phyloP scores from a whole-genome alignment of 2,797 vertebrate species.

The Coregonus sp. region DNA sequence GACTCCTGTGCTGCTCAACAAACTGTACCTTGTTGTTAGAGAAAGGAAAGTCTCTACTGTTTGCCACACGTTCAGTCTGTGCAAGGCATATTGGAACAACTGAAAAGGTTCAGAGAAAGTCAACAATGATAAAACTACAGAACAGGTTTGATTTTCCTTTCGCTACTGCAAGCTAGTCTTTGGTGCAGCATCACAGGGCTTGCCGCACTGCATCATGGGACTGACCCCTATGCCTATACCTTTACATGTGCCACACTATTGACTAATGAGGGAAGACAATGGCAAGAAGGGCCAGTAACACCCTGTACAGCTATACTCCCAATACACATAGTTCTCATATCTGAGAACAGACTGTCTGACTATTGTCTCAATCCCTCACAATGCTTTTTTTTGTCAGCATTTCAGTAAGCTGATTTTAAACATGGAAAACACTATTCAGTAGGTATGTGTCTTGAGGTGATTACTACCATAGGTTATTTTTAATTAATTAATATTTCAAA shows the following conservation, averaged over 20 bases:
- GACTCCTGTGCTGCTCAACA: constrained; percentile 10
- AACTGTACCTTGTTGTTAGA: constrained; percentile 8
- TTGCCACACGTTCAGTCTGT: neutral
- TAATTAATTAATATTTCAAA: neutral
- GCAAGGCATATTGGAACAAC: neutral
- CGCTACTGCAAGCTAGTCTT: constrained; percentile 33
- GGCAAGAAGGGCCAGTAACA: neutral
- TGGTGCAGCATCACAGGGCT: constrained; percentile 43
- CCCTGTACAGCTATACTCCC: neutral
- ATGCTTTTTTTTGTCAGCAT: too few species aligned
- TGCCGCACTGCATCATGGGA: constrained; percentile 5
- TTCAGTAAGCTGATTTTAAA: neutral
- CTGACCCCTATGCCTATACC: neutral
- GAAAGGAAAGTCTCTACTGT: neutral
- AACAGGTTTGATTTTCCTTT: neutral
- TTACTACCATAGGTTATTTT: neutral
- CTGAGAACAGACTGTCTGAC: neutral
- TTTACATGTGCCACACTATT: neutral
- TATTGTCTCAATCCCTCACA: constrained; percentile 3
- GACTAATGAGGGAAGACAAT: constrained; percentile 12
- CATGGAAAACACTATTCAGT: neutral
- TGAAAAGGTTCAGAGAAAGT: neutral
- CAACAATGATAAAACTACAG: neutral
- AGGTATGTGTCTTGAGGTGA: constrained; percentile 1
- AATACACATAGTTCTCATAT: neutral